Base-by-base conservation (phyloP, 2,888 invertebrate species). In the Dicycla oo region DNA sequence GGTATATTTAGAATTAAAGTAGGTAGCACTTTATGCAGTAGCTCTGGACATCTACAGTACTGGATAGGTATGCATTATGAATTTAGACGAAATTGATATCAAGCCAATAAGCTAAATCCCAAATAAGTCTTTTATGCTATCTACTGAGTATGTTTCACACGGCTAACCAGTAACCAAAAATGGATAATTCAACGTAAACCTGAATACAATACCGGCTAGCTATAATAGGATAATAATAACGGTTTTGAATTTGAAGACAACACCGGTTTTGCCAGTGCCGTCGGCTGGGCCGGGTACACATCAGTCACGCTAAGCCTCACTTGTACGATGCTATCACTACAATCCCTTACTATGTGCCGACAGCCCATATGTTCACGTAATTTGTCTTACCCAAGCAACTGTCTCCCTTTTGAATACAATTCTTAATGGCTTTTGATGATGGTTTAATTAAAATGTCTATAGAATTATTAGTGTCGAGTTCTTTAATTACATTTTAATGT, bases 231-330 rank as follows among this genome's bases (percentile, higher is more conserved):
- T 49, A 47, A 58, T 67, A 63, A 69, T 73, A 82, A 79, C 69
- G 54, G 43, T 66, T 78, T 73, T 67, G 69, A 56, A 73, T 82
- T 79, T 82, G 80, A 64, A 74, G 74, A 63, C 61, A 54, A 54
- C 63, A 64, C 58, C 63, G 73, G 64, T 82, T 82, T 71, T 45
- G 34, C 73, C 45, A n/a, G 57, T 74, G 49, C 60, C 66, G 80
- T 69, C 85, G 68, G 62, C 74, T 69, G 67, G 75, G 65, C 67
- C 40, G 73, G 53, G 82, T 71, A 77, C 65, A 85, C 89, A 90
- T 90, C 88, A 88, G 86, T 91, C 91, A 91, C 85, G 40, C 75
- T 82, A 82, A 87, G 80, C 83, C 77, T 75, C 64, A 76, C 81
- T 82, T 78, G 82, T 79, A 56, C 74, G 88, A 88, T 86, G 86